Base-by-base conservation (phyloP, 2,888 invertebrate species). In the Miltochrista miniata region DNA sequence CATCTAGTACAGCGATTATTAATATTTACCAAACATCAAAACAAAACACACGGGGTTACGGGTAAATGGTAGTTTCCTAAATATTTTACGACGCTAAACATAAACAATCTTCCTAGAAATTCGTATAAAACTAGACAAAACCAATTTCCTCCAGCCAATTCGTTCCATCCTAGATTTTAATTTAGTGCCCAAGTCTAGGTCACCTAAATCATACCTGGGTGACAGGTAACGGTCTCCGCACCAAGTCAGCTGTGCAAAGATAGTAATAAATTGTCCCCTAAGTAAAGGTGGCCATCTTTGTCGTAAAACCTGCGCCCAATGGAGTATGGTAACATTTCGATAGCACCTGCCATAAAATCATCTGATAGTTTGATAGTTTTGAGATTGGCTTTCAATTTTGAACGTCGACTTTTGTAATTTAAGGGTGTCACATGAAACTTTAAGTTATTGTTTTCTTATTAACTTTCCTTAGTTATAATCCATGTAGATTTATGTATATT, bases 191-290 rank as follows among this genome's bases (percentile, higher is more conserved):
- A 66, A 74, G 80, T 76, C 76, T 79, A 69, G 78, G 64, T 62
- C 48, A 47, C 54, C 72, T 86, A 85, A 85, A 86, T 86, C 85
- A 86, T 80, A 84, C 80, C 81, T 81, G 75, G 49, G 61, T 74
- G 84, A 78, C 80, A 76, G 74, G 77, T 78, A 78, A 76, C 80
- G 76, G 76, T 69, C 64, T 51, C 42, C 69, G 50, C 61, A 57
- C 56, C 68, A 72, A 79, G 65, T 81, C 72, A 64, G 61, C 73
- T 72, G 83, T 75, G 77, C 78, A 81, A 74, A 70, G 86, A 86
- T 86, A 83, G 83, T 83, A 79, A 84, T 85, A 82, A 79, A 84
- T 81, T 74, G 71, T 69, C 61, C 60, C 57, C 54, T 56, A 59
- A 59, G 62, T 64, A 67, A 69, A 73, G 68, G 68, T 69, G 59